Conservation (phyloP, 2,888 invertebrate species). For the Hirtodrosophila alboralis region DNA sequence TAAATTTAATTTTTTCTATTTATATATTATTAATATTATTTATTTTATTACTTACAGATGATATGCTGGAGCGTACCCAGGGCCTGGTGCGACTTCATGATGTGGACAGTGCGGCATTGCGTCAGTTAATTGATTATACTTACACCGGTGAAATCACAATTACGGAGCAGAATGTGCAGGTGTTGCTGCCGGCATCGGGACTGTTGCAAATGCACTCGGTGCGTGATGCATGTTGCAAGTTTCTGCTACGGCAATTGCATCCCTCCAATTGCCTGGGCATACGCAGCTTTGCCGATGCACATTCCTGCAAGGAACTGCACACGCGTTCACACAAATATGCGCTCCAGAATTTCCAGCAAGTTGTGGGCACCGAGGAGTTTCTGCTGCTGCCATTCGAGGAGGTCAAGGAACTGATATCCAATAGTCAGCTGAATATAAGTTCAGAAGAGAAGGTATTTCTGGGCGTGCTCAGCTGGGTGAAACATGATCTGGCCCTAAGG, state of each 20-base stretch:
- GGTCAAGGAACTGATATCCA: slow-evolving; percentile 88
- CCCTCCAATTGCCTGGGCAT: slow-evolving; percentile 91
- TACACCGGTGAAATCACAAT: slow-evolving; percentile 90
- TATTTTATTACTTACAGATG: too few species aligned
- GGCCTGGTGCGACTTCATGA: slow-evolving; percentile 83
- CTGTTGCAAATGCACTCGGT: slow-evolving; percentile 89
- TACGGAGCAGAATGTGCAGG: slow-evolving; percentile 88
- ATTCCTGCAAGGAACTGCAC: slow-evolving; percentile 89
- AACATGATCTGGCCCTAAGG: slow-evolving; percentile 87
- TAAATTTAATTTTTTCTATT: too few species aligned
- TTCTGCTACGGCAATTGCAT: slow-evolving; percentile 89
- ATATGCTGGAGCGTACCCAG: slow-evolving; percentile 84
- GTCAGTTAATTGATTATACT: slow-evolving; percentile 89
- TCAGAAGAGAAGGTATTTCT: slow-evolving; percentile 88
- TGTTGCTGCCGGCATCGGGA: slow-evolving; percentile 89
- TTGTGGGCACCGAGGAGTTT: slow-evolving; percentile 89
- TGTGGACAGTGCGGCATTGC: slow-evolving; percentile 87
- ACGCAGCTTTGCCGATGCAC: slow-evolving; percentile 88
- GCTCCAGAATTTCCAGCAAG: slow-evolving; percentile 89
- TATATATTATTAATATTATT: too few species aligned
- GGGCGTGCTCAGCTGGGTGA: slow-evolving; percentile 88
- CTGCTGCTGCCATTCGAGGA: slow-evolving; percentile 87
- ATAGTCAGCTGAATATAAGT: slow-evolving; percentile 88
- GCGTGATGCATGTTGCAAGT: slow-evolving; percentile 90
- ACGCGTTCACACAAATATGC: slow-evolving; percentile 88